These are phyloP conservation scores for Pycnomerus fuliginosus DNA, from an alignment of 2,888 invertebrate species.

Conservation along the genomic window DNA sequence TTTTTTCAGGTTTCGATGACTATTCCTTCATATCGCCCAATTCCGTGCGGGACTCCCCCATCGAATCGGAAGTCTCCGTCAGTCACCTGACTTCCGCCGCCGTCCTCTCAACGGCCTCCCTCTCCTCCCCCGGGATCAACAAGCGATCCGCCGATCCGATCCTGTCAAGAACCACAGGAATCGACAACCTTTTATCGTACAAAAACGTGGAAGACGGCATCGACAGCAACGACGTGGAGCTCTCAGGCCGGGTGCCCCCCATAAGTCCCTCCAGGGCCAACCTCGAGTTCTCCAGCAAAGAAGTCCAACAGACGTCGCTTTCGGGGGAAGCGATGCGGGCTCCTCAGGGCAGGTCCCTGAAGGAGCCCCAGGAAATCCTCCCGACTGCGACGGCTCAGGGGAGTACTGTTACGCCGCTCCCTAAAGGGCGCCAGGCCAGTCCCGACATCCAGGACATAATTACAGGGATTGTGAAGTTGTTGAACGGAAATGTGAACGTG, in stretches of 20 bases:
- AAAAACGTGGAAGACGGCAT: slow-evolving; percentile 59
- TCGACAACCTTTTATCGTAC: slow-evolving; percentile 54
- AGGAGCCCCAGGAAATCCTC: slow-evolving; percentile 66
- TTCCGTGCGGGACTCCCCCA: slow-evolving; percentile 51
- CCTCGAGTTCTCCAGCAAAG: slow-evolving; percentile 3
- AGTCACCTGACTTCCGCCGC: too few relatives aligned
- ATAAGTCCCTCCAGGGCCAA: slow-evolving; percentile 61
- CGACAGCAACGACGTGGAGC: slow-evolving; percentile 55
- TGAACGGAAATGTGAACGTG: slow-evolving; percentile 87
- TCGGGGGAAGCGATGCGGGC: slow-evolving; percentile 78
- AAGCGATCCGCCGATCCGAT: slow-evolving; percentile 49
- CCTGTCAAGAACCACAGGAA: slow-evolving; percentile 55
- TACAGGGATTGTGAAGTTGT: slow-evolving; percentile 81
- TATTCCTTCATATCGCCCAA: slow-evolving; percentile 72
- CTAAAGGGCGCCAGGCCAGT: slow-evolving; percentile 60
- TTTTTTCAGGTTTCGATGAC: slow-evolving; percentile 56
- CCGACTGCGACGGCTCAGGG: slow-evolving; percentile 53
- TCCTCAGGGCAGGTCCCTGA: slow-evolving; percentile 68
- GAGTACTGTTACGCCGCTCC: slow-evolving; percentile 43
- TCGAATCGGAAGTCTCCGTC: slow-evolving; percentile 10
- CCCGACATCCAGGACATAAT: slow-evolving; percentile 89
- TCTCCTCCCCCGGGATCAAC: slow-evolving; percentile 12
- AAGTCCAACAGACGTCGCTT: slow-evolving; percentile 48
- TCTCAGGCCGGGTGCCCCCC: slow-evolving; percentile 43
- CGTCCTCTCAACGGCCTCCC: slow-evolving; percentile 21